A percentile compares a stretch with the other conserved stretches of the same genome.
phyloP scores from a whole-genome alignment of 2,113 vertebrate genomes.

The Pomatostomus ruficeps region DNA sequence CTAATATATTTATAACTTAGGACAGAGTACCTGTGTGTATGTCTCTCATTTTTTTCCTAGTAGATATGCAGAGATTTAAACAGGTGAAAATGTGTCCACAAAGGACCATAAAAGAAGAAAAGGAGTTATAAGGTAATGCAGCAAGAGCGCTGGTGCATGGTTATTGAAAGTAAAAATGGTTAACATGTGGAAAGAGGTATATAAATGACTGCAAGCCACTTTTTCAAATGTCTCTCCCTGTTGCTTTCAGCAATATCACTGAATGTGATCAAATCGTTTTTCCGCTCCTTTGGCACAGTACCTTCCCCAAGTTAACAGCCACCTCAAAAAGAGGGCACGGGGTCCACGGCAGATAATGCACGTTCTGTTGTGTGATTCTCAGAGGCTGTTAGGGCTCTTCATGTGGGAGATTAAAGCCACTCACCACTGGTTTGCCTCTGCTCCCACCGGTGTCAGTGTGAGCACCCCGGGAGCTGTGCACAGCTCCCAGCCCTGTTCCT shows the following conservation, averaged over 20 bases:
- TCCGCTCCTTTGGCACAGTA: conserved; percentile 47
- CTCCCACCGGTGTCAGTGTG: background rate
- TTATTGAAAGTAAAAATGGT: conserved; percentile 65
- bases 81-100: conserved; percentile 59
- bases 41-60: background rate
- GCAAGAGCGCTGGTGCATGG: conserved; percentile 56
- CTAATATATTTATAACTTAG: conserved; percentile 26
- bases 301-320: conserved; percentile 43
- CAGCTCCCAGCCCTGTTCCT: background rate
- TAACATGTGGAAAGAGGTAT: conserved; percentile 62
- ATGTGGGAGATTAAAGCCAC: background rate
- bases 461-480: background rate
- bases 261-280: conserved; percentile 53
- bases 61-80: conserved; percentile 47
- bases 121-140: conserved; percentile 64
- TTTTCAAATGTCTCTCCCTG: conserved; percentile 56
- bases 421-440: background rate
- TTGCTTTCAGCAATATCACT: conserved; percentile 57
- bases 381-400: background rate
- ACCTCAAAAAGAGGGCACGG: background rate
- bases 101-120: conserved; percentile 63
- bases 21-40: background rate
- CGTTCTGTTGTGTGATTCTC: background rate
- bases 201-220: conserved; percentile 59
- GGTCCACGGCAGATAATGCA: background rate